Percentiles rank a stretch among this genome's conserved stretches.
Conservation (phyloP, 2,797 vertebrate species). For the Macropodus opercularis region DNA sequence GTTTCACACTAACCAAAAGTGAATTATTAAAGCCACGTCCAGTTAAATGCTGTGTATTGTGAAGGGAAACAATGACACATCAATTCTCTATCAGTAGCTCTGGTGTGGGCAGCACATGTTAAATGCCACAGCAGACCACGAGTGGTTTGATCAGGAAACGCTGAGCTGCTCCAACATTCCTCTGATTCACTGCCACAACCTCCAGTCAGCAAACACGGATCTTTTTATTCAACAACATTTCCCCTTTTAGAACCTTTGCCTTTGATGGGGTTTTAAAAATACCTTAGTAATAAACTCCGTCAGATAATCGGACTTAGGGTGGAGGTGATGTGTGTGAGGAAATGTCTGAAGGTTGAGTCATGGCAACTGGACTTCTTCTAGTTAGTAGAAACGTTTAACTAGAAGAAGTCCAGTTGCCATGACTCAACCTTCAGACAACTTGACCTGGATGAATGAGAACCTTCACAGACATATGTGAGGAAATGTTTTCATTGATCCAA, state of each 20-base stretch:
- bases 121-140: conserved; percentile 41
- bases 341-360: too few species aligned
- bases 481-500: too few species aligned
- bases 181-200: conserved; percentile 37
- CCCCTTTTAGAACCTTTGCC: conserved; percentile 21
- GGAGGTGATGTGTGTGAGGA: conserved; percentile 17
- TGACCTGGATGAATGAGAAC: too few species aligned
- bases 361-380: too few species aligned
- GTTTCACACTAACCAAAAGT: too few species aligned
- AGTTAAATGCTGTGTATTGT: too few species aligned
- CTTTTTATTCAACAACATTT: conserved; percentile 24
- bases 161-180: conserved; percentile 48
- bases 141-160: conserved; percentile 43
- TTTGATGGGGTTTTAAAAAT: neutral
- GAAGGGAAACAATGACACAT: too few species aligned
- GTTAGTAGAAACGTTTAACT: too few species aligned
- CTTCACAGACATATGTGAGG: too few species aligned
- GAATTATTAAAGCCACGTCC: too few species aligned
- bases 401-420: too few species aligned
- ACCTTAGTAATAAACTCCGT: conserved; percentile 14
- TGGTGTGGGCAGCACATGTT: conserved; percentile 31
- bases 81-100: conserved; percentile 25
- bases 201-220: conserved; percentile 24
- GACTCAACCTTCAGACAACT: too few species aligned
- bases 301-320: conserved; percentile 15